These are phyloP conservation scores for Escarpia spicata DNA, from an alignment of 2,888 invertebrate species.

Conservation along the genomic window DNA sequence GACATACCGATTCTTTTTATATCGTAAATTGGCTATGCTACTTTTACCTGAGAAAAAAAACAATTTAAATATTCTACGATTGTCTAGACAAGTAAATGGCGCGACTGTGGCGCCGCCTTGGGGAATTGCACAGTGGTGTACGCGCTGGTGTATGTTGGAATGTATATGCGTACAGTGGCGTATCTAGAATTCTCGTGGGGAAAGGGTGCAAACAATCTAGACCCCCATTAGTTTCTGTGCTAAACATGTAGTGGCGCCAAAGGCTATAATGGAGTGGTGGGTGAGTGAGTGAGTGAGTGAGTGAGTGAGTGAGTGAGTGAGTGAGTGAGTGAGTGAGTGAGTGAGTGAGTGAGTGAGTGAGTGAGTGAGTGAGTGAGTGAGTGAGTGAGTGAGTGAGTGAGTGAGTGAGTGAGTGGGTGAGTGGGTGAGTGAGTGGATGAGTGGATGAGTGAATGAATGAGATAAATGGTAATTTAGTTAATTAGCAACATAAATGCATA, in stretches of 20 bases:
- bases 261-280: background rate
- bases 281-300: background rate
- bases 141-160: no score
- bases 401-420: background rate
- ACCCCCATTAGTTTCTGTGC: no score
- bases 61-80: no score
- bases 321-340: background rate
- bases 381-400: background rate
- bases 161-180: no score
- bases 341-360: conserved; percentile 18
- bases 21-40: background rate
- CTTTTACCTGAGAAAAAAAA: no score
- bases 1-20: background rate
- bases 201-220: no score
- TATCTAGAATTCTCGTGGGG: no score
- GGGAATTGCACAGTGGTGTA: no score
- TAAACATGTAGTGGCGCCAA: no score
- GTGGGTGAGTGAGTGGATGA: background rate
- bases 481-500: background rate
- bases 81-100: no score
- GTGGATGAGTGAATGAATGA: background rate
- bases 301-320: background rate
- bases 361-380: background rate
- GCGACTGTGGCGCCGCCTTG: no score
- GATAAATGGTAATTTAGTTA: background rate